Percentiles rank a stretch among this genome's conserved stretches.
These are phyloP conservation scores for Acanthosepion lycidas DNA, from an alignment of 2,888 invertebrate species.

Conservation along the genomic window DNA sequence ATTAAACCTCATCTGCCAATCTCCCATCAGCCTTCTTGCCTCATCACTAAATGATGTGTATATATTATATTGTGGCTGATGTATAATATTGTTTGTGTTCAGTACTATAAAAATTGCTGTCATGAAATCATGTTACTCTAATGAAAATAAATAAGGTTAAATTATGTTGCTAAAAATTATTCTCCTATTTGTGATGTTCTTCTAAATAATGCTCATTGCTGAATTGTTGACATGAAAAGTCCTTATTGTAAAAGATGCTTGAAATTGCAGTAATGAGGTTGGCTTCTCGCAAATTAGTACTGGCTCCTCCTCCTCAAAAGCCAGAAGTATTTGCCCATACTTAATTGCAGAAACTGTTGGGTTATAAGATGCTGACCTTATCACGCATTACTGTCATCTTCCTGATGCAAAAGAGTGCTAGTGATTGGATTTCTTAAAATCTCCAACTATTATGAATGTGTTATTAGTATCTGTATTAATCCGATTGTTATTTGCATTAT, in stretches of 20 bases:
- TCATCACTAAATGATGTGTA: not conserved
- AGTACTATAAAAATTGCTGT: not conserved
- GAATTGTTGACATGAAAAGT: not conserved
- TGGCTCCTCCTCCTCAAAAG: not conserved
- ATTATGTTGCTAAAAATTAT: not conserved
- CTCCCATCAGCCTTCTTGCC: not conserved
- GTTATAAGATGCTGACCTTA: not conserved
- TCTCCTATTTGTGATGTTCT: not conserved
- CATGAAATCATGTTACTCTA: not conserved
- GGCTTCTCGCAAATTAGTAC: not conserved
- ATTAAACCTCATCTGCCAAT: too few relatives aligned
- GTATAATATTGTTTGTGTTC: not conserved
- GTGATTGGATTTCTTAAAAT: not conserved
- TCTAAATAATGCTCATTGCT: not conserved
- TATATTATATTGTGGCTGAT: not conserved
- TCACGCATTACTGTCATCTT: not conserved
- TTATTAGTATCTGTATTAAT: not conserved
- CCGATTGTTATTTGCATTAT: too few relatives aligned
- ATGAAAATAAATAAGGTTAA: not conserved
- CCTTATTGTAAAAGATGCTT: not conserved
- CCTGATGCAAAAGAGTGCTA: not conserved
- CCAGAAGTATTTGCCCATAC: not conserved
- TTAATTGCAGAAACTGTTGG: not conserved
- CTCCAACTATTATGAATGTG: not conserved
- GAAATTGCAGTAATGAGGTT: not conserved